Evolutionary conservation across 2,113 vertebrate genomes (phyloP).

Genomic region (Gymnocephalus cernua): DNA sequence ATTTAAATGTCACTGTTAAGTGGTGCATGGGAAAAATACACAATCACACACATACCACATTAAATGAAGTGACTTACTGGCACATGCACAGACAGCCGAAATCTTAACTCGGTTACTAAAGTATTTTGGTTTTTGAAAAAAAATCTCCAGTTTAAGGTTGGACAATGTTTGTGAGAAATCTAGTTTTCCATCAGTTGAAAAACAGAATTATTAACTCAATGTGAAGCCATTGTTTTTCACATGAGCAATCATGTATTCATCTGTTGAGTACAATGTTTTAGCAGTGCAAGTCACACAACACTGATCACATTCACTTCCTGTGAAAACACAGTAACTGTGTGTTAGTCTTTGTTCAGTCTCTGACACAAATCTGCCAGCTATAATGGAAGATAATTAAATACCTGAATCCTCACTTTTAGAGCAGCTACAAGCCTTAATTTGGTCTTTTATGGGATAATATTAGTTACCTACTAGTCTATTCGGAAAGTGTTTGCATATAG

Average conservation of each 20-base stretch:
- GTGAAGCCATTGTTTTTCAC: neutral
- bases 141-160: neutral
- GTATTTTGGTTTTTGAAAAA: neutral
- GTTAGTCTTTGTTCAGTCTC: constrained; percentile 5
- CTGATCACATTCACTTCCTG: constrained; percentile 1
- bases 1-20: constrained; percentile 58
- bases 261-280: neutral
- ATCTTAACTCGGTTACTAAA: constrained; percentile 14
- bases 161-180: neutral
- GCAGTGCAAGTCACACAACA: neutral
- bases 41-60: constrained; percentile 55
- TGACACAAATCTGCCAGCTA: constrained; percentile 12
- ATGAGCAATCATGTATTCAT: neutral
- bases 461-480: neutral
- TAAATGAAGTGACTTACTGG: constrained; percentile 66
- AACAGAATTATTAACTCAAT: neutral
- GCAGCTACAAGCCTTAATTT: neutral
- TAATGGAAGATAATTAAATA: neutral
- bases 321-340: constrained; percentile 10
- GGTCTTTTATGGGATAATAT: constrained; percentile 12
- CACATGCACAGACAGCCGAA: neutral
- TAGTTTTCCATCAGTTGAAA: neutral
- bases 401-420: constrained; percentile 15
- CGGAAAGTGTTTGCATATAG: neutral
- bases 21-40: constrained; percentile 69